Percentiles rank a stretch among this genome's conserved stretches.
phyloP scores from a whole-genome alignment of 2,888 invertebrate genomes.

The Cerceris ruficornis region DNA sequence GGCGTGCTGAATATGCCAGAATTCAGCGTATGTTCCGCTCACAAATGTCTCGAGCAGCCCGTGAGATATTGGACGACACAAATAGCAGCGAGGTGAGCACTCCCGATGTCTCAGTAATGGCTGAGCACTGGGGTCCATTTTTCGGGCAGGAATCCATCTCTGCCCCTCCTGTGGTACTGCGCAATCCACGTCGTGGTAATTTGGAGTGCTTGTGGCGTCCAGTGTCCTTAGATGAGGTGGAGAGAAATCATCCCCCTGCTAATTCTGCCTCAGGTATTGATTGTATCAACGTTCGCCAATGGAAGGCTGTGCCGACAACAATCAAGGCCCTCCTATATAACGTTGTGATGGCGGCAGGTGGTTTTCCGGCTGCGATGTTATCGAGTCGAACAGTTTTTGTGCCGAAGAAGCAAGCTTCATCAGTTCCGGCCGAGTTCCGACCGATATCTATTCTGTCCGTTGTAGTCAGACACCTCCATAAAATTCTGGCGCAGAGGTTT shows the following conservation, averaged over 20 bases:
- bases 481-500: slow-evolving; percentile 47
- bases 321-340: slow-evolving; percentile 25
- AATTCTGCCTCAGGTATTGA: slow-evolving; percentile 63
- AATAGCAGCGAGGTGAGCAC: too few relatives aligned
- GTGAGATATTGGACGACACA: too few relatives aligned
- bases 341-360: slow-evolving; percentile 14
- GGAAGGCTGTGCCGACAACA: slow-evolving; percentile 43
- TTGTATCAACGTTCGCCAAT: slow-evolving; percentile 52
- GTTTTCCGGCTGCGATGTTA: slow-evolving; percentile 66
- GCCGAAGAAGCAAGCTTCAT: slow-evolving; percentile 21
- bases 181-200: too few relatives aligned
- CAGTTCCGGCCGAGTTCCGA: slow-evolving; percentile 8
- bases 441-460: slow-evolving; percentile 33
- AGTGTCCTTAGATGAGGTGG: slow-evolving; percentile 46
- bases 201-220: slow-evolving; percentile 28
- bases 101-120: too few relatives aligned
- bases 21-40: too few relatives aligned
- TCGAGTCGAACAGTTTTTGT: slow-evolving; percentile 39
- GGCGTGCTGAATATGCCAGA: too few relatives aligned
- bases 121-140: too few relatives aligned
- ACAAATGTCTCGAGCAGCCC: too few relatives aligned
- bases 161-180: too few relatives aligned
- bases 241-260: slow-evolving; percentile 20
- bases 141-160: too few relatives aligned
- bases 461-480: slow-evolving; percentile 49